Evolutionary conservation across 2,113 vertebrate genomes (phyloP), one percentile per base, ranked within the genome.

Genomic region (Crotalus viridis): DNA sequence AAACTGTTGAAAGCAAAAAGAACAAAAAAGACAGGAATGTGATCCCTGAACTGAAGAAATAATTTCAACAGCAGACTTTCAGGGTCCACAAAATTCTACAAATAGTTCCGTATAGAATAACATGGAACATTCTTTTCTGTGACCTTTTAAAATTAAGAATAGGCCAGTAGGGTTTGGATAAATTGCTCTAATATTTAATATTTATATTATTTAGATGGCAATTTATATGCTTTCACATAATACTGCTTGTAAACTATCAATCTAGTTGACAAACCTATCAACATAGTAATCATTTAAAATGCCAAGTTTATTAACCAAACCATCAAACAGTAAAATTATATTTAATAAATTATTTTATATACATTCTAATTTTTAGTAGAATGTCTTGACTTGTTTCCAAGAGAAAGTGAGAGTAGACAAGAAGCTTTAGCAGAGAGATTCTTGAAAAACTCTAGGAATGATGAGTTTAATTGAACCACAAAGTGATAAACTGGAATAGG

Each of bases 31-130:
- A 33, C 46, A 69, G n/a, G 15, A 10, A 1, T 59, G 15, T 57
- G 92, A 2, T 39, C 54, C 87, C 46, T 85, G 94, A 91, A 51
- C 52, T 90, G 90, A 13, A 64, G 87, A 89, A 89, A 92, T 89
- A 85, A 57, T 55, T 55, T 59, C 93, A 54, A 88, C 69, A 74
- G 69, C 69, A 74, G 33, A 21, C 69, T 39, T 81, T 19, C n/a
- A 74, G 64, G n/a, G n/a, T 33, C n/a, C 69, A 81, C 8, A 6
- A 81, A 39, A 21, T 39, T 39, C 69, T 81, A 39, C 17, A 81
- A 81, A 81, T 81, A 81, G 69, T 39, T 39, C 33, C 17, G 39
- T 39, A 39, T 81, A 81, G n/a, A 39, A 39, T 81, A 39, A 81
- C 57, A 69, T 81, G 52, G 95, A 94, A 33, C 28, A 81, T 43